phyloP scores from a whole-genome alignment of 2,113 vertebrate genomes.

The Chaetodon trifascialis region DNA sequence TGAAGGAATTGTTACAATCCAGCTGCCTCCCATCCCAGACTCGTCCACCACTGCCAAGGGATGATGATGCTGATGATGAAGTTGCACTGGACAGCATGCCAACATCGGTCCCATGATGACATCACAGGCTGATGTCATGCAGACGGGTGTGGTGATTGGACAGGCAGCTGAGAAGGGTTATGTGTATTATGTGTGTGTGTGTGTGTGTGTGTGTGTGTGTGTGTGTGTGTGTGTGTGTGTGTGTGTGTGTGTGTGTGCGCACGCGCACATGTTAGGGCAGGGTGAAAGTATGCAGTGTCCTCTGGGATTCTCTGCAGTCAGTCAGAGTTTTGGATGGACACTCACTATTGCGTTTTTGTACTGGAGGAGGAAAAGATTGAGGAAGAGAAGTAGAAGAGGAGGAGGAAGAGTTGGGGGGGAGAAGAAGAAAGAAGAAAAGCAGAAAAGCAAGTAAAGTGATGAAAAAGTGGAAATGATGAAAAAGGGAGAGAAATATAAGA shows the following conservation, averaged over 20 bases:
- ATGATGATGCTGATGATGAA: conserved; percentile 82
- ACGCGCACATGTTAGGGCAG: conserved; percentile 64
- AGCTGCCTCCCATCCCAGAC: conserved; percentile 77
- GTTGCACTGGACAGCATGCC: conserved; percentile 78
- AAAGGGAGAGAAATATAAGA: neutral
- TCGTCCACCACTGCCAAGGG: conserved; percentile 73
- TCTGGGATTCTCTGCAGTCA: conserved; percentile 69
- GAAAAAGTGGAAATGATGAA: conserved; percentile 8
- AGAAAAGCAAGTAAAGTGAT: conserved; percentile 24
- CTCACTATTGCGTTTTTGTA: conserved; percentile 58
- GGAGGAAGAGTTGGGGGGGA: conserved; percentile 18
- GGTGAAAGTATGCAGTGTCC: conserved; percentile 75
- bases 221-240: too few relatives aligned
- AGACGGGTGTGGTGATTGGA: conserved; percentile 81
- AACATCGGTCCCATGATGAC: conserved; percentile 84
- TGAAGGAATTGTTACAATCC: conserved; percentile 73
- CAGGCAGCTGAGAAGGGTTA: conserved; percentile 73
- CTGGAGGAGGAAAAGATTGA: conserved; percentile 55
- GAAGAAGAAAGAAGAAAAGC: neutral
- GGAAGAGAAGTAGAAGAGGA: conserved; percentile 38
- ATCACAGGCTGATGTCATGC: conserved; percentile 86
- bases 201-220: conserved; percentile 54
- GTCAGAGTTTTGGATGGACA: conserved; percentile 72
- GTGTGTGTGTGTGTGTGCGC: conserved; percentile 33
- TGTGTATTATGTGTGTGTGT: conserved; percentile 34